These are phyloP conservation scores for Morus bassanus DNA, from an alignment of 2,797 vertebrate species.

Conservation along the genomic window DNA sequence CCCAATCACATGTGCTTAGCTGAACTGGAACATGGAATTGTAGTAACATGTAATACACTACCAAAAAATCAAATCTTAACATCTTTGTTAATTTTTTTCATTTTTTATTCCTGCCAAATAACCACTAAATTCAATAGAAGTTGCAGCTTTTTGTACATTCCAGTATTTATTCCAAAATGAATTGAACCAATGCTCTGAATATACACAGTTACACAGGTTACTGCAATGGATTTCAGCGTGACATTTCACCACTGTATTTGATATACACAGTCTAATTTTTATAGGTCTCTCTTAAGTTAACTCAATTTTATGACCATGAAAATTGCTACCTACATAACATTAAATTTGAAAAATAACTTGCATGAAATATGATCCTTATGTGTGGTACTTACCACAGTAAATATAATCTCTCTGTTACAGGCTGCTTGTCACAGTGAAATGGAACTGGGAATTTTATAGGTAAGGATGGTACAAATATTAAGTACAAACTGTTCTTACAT, in stretches of 20 bases:
- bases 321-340: slow-evolving; percentile 38
- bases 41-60: background rate
- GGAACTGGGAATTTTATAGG: background rate
- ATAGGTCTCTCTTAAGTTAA: slow-evolving; percentile 42
- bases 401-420: slow-evolving; percentile 29
- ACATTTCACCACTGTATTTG: slow-evolving; percentile 11
- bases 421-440: slow-evolving; percentile 24
- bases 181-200: background rate
- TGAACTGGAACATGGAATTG: background rate
- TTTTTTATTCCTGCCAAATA: background rate
- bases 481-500: background rate
- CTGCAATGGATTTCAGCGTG: background rate
- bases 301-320: slow-evolving; percentile 17
- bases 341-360: slow-evolving; percentile 44
- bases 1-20: background rate
- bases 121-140: background rate
- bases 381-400: background rate
- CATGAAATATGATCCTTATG: slow-evolving; percentile 25
- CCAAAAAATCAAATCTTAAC: background rate
- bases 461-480: background rate
- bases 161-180: background rate
- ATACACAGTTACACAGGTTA: background rate
- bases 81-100: background rate
- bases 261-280: slow-evolving; percentile 38
- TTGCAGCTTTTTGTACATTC: background rate